phyloP scores from a whole-genome alignment of 2,113 vertebrate genomes.

The Oncorhynchus mykiss region DNA sequence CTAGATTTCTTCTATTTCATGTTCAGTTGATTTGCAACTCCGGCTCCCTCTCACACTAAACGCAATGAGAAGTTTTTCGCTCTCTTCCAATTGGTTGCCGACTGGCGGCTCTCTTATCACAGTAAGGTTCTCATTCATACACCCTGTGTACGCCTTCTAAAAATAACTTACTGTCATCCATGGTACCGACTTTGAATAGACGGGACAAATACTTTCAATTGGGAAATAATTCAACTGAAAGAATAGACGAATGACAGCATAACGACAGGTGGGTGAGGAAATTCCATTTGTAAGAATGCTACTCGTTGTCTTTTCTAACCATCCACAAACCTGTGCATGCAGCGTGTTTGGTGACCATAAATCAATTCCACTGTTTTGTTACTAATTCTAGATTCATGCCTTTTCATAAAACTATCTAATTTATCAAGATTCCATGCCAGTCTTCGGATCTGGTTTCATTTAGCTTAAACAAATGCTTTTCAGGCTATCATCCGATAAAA shows the following conservation, averaged over 20 bases:
- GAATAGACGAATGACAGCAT: constrained; percentile 31
- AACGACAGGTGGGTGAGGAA: constrained; percentile 70
- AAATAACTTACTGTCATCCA: constrained; percentile 73
- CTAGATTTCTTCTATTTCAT: constrained; percentile 69
- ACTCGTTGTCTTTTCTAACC: background rate
- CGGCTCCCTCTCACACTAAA: constrained; percentile 58
- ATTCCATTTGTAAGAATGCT: background rate
- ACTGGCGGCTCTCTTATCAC: constrained; percentile 44
- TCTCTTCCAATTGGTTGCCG: constrained; percentile 71
- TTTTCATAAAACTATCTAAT: background rate
- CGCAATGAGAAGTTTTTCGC: constrained; percentile 68
- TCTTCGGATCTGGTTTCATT: background rate
- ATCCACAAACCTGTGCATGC: background rate
- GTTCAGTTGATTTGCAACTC: constrained; percentile 58
- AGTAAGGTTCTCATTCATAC: constrained; percentile 72
- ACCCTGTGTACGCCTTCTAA: constrained; percentile 58
- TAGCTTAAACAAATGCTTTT: background rate
- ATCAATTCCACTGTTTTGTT: background rate
- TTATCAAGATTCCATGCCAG: background rate
- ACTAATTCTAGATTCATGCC: background rate
- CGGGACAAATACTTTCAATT: constrained; percentile 65
- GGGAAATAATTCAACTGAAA: constrained; percentile 50
- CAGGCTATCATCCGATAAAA: background rate
- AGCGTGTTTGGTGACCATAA: background rate
- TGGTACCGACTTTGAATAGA: constrained; percentile 54